Evolutionary conservation across 37 sponge, comb jelly and placozoan genomes (phyloP), one percentile per base, ranked within the genome.

Genomic region (Diacarnus erythraeanus): DNA sequence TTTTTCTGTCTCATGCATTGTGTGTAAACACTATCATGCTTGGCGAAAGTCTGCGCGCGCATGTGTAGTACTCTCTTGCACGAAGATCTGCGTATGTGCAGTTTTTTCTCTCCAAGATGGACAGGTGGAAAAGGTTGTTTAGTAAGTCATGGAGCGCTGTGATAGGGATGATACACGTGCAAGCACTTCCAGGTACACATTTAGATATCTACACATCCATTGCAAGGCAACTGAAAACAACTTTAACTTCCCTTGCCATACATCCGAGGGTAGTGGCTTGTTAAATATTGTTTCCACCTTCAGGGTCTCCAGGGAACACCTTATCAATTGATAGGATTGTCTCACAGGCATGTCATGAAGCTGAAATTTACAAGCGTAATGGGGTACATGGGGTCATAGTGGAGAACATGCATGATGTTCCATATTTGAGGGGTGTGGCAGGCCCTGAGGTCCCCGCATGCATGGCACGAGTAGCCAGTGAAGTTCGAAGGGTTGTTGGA

Each of bases 401-500:
- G n/a, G 97, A 96, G 72, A 96, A 96, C 71, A 96, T 96, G 97
- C 97, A 96, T 60, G 97, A 96, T 56, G 51, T 68, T 12, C 97
- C 97, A 4, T 96, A 90, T 80, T 33, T 96, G 31, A 80, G 71
- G 29, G 63, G 81, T 31, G 25, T 23, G 15, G 88, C 80, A 12
- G 88, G 86, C 3, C 89, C 91, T 33, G 97, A 93, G 80, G 73
- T 87, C 31, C 82, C 84, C 9, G 82, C 94, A 0, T 63, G 80
- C 71, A 93, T 96, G 91, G 82, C 94, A 31, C 26, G 86, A 5
- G 68, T 93, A 22, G 75, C 90, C 33, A 25, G 41, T 51, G 84
- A 87, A 72, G 77, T 96, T n/a, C 79, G 78, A 43, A 22, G 60
- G 36, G 68, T 36, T 18, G 22, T 84, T 0, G 80, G 29, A 22